Evolutionary conservation across 2,113 vertebrate genomes (phyloP).

Genomic region (Tenebrosternarchus preto): DNA sequence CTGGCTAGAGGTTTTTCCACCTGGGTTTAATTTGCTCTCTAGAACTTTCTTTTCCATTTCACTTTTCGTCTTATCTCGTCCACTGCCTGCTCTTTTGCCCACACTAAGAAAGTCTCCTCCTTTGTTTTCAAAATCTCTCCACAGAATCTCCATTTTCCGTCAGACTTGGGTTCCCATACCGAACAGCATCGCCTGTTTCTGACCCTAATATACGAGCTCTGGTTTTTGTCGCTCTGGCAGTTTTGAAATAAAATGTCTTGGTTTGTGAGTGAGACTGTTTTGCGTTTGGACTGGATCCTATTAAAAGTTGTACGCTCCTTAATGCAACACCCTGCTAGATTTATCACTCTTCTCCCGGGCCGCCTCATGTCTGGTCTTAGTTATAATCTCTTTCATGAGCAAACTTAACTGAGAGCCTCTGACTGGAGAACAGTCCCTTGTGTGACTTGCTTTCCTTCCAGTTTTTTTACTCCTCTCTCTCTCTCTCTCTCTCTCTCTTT

Average conservation of each 20-base stretch:
- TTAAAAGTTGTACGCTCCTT: slow-evolving; percentile 77
- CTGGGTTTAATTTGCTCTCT: background rate
- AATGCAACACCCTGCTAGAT: slow-evolving; percentile 72
- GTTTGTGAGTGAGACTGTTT: slow-evolving; percentile 73
- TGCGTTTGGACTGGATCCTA: slow-evolving; percentile 77
- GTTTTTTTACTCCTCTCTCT: background rate
- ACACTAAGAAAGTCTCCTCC: background rate
- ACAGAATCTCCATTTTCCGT: slow-evolving; percentile 28
- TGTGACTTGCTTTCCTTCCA: background rate
- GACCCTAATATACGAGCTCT: slow-evolving; percentile 81
- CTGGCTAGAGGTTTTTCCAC: background rate
- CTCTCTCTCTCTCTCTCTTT: background rate
- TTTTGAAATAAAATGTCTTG: slow-evolving; percentile 78
- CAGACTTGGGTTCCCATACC: slow-evolving; percentile 74
- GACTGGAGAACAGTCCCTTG: slow-evolving; percentile 50
- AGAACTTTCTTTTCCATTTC: background rate
- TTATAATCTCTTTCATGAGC: slow-evolving; percentile 67
- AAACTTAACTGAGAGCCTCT: slow-evolving; percentile 57
- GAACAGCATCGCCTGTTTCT: slow-evolving; percentile 76
- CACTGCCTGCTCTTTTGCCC: background rate
- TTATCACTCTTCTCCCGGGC: slow-evolving; percentile 70
- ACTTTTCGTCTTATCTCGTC: background rate
- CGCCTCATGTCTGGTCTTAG: slow-evolving; percentile 75
- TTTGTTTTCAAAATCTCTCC: slow-evolving; percentile 7
- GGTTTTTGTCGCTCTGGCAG: slow-evolving; percentile 83